Percentiles rank a stretch among this genome's conserved stretches.
Conservation (phyloP, 2,888 invertebrate species). For the Leucoma salicis region DNA sequence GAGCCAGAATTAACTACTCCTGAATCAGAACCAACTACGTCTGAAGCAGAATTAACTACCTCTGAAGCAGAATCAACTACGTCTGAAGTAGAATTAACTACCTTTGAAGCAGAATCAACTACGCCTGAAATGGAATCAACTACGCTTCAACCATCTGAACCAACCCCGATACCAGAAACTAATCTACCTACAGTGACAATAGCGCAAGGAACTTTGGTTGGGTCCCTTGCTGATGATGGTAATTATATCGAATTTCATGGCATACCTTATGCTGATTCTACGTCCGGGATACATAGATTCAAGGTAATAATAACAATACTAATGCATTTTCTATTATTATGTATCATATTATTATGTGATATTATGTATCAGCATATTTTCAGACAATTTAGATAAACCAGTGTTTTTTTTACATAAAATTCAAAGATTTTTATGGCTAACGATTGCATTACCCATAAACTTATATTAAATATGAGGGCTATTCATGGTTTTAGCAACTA, state of each 20-base stretch:
- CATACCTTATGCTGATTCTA: slow-evolving; percentile 69
- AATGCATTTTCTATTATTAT: not conserved
- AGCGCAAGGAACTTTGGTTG: slow-evolving; percentile 55
- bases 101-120: too few relatives aligned
- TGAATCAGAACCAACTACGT: not conserved
- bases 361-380: too few relatives aligned
- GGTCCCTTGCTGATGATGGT: slow-evolving; percentile 45
- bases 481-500: too few relatives aligned
- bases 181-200: slow-evolving; percentile 41
- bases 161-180: not conserved
- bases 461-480: too few relatives aligned
- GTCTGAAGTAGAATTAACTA: slow-evolving; percentile 45
- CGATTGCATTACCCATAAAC: too few relatives aligned
- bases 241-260: slow-evolving; percentile 58
- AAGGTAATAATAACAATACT: slow-evolving; percentile 45
- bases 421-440: too few relatives aligned
- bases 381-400: too few relatives aligned
- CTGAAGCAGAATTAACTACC: not conserved
- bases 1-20: not conserved
- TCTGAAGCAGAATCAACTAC: not conserved
- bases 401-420: too few relatives aligned
- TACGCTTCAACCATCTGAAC: not conserved
- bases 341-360: too few relatives aligned
- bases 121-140: not conserved
- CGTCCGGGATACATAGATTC: slow-evolving; percentile 61